Percentiles rank a stretch among this genome's conserved stretches.
Evolutionary conservation across 2,113 vertebrate species (phyloP).

Genomic region (Neolamprologus falcicula): DNA sequence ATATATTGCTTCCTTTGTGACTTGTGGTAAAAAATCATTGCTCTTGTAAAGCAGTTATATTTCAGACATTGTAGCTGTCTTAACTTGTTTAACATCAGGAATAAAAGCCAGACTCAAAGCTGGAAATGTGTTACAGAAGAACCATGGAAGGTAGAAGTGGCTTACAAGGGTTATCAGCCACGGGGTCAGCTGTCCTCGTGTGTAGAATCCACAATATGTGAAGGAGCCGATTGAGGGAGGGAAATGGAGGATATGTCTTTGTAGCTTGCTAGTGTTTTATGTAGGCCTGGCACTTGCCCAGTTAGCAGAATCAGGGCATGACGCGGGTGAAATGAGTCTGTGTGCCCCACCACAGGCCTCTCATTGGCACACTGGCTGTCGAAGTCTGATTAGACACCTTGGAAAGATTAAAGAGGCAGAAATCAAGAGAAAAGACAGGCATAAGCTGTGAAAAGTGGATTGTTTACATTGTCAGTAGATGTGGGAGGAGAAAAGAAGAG

Average conservation of each 20-base stretch:
- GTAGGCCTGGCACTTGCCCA: constrained; percentile 59
- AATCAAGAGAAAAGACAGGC: constrained; percentile 22
- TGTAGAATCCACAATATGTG: background rate
- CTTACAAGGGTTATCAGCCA: background rate
- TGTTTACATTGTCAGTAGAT: constrained; percentile 56
- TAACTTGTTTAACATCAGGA: background rate
- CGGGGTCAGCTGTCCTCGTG: background rate
- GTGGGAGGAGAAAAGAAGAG: constrained; percentile 44
- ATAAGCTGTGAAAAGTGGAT: constrained; percentile 19
- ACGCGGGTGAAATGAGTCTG: constrained; percentile 11
- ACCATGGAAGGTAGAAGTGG: background rate
- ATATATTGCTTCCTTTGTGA: background rate
- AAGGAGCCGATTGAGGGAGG: constrained; percentile 14
- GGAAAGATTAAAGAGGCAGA: background rate
- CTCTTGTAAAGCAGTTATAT: background rate
- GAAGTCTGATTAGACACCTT: constrained; percentile 15
- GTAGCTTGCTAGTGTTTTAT: constrained; percentile 49
- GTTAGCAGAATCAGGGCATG: constrained; percentile 40
- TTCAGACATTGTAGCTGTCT: background rate
- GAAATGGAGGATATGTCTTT: constrained; percentile 12
- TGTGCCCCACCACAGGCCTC: constrained; percentile 57
- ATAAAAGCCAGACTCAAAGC: background rate
- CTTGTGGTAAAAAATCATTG: background rate
- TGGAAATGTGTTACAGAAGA: background rate
- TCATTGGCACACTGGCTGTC: constrained; percentile 22